A percentile compares a stretch with the other conserved stretches of the same genome.
These are phyloP conservation scores for Hirtodrosophila confusa DNA, from an alignment of 2,888 invertebrate species.

Conservation along the genomic window DNA sequence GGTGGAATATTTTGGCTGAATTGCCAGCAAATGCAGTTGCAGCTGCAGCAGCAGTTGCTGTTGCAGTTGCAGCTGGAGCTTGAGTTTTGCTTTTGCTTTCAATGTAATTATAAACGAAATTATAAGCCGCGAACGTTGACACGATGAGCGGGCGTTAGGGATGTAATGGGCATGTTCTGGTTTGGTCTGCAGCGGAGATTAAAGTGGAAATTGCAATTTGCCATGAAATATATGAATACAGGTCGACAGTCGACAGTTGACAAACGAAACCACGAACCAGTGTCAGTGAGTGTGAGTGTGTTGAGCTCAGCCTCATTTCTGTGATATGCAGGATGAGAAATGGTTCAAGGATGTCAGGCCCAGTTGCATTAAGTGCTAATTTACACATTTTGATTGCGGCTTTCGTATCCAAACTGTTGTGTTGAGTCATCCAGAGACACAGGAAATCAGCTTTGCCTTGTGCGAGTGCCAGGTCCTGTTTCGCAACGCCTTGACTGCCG, in stretches of 20 bases:
- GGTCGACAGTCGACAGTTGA: slow-evolving; percentile 28
- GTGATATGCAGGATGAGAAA: slow-evolving; percentile 4
- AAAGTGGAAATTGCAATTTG: slow-evolving; percentile 79
- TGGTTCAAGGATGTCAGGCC: slow-evolving; percentile 15
- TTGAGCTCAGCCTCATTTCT: slow-evolving; percentile 9
- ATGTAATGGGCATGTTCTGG: slow-evolving; percentile 3
- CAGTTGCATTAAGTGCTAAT: slow-evolving; percentile 71
- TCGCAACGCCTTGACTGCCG: slow-evolving; percentile 20
- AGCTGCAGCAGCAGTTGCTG: slow-evolving; percentile 13
- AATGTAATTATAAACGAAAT: slow-evolving; percentile 78
- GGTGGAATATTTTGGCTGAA: slow-evolving; percentile 56
- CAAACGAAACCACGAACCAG: slow-evolving; percentile 36
- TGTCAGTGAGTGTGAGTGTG: slow-evolving; percentile 10
- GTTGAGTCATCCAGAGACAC: slow-evolving; percentile 33
- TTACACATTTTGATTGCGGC: slow-evolving; percentile 79
- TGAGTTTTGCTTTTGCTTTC: slow-evolving; percentile 52
- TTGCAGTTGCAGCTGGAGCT: slow-evolving; percentile 23
- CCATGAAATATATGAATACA: slow-evolving; percentile 62
- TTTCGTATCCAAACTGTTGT: slow-evolving; percentile 38
- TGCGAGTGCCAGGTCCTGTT: slow-evolving; percentile 1
- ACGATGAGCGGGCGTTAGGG: slow-evolving; percentile 13
- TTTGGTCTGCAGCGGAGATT: slow-evolving; percentile 65
- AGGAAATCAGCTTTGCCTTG: slow-evolving; percentile 48
- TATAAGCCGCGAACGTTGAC: slow-evolving; percentile 68
- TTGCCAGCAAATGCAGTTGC: slow-evolving; percentile 36